These are phyloP conservation scores for Origma solitaria DNA, from an alignment of 2,113 vertebrate genomes.

Conservation along the genomic window DNA sequence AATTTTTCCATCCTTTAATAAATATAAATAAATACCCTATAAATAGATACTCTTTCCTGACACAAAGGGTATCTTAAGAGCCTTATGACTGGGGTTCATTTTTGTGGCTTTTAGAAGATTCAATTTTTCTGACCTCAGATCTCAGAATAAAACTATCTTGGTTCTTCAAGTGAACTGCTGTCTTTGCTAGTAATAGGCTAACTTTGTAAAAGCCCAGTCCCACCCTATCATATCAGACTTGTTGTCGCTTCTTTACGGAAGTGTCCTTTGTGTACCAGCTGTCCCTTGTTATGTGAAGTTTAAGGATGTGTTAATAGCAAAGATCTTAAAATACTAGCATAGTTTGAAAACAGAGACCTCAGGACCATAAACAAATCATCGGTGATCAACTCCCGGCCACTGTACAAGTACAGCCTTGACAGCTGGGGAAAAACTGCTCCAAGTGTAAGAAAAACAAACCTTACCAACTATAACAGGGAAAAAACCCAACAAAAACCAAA, in stretches of 20 bases:
- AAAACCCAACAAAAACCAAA: neutral
- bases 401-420: neutral
- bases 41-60: neutral
- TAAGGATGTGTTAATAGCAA: neutral
- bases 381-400: neutral
- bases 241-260: neutral
- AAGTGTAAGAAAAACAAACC: neutral
- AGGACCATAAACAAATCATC: neutral
- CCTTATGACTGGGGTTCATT: neutral
- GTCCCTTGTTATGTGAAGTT: neutral
- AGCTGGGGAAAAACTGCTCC: neutral
- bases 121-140: neutral
- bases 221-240: neutral
- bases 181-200: neutral
- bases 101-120: neutral
- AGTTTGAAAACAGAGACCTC: neutral
- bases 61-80: neutral
- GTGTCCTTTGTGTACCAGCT: neutral
- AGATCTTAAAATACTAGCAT: neutral
- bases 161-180: neutral
- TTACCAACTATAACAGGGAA: neutral
- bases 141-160: neutral
- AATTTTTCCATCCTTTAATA: neutral
- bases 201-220: neutral
- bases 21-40: neutral